Conservation (phyloP, 2,888 invertebrate species). For the Chrysopilus asiliformis region DNA sequence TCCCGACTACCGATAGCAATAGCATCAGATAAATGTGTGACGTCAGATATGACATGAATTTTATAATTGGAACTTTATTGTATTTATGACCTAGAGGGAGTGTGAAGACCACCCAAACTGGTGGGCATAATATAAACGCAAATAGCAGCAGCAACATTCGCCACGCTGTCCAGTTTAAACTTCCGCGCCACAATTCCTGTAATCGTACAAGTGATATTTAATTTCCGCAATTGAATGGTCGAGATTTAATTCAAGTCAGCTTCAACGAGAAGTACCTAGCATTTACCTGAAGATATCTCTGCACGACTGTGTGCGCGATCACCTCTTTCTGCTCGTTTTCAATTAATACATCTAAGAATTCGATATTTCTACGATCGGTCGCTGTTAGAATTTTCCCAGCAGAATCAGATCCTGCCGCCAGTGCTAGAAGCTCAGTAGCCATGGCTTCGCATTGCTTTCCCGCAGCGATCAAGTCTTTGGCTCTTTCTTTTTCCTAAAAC, state of each 20-base stretch:
- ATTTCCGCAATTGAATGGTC: too few species aligned
- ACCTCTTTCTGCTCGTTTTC: slow-evolving; percentile 98
- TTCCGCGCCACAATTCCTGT: slow-evolving; percentile 95
- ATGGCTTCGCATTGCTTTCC: slow-evolving; percentile 94
- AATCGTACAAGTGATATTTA: too few species aligned
- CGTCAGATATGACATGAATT: slow-evolving; percentile 98
- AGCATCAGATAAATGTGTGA: slow-evolving; percentile 96
- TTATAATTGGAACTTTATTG: slow-evolving; percentile 97
- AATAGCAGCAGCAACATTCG: slow-evolving; percentile 87
- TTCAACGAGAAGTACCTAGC: slow-evolving; percentile 17
- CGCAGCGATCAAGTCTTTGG: slow-evolving; percentile 89
- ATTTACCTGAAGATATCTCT: slow-evolving; percentile 85
- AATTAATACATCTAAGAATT: slow-evolving; percentile 91
- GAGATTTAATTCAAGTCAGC: slow-evolving; percentile 1
- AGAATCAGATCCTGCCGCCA: slow-evolving; percentile 88
- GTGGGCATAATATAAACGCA: slow-evolving; percentile 85
- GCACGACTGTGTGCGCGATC: slow-evolving; percentile 93
- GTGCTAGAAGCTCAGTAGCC: slow-evolving; percentile 89
- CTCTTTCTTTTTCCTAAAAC: slow-evolving; percentile 84
- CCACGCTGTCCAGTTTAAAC: slow-evolving; percentile 91
- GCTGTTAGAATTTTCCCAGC: slow-evolving; percentile 91
- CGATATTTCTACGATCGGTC: slow-evolving; percentile 84
- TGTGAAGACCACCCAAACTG: slow-evolving; percentile 92
- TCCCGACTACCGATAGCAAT: slow-evolving; percentile 78
- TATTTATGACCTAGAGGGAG: slow-evolving; percentile 89